These are phyloP conservation scores for Nipponia nippon DNA, from an alignment of 2,113 vertebrate species.

Conservation along the genomic window DNA sequence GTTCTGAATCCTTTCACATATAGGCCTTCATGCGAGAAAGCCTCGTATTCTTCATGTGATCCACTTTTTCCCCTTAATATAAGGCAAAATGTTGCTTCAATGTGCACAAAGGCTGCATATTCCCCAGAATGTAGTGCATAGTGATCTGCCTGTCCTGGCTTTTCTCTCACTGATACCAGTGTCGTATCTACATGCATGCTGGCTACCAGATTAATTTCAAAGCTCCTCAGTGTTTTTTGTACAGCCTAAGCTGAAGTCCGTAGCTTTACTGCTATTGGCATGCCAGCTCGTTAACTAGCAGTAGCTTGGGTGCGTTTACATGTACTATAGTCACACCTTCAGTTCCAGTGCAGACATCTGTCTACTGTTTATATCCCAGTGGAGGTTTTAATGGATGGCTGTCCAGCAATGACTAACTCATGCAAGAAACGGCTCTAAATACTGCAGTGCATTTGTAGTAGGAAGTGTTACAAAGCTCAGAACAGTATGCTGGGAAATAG, in stretches of 20 bases:
- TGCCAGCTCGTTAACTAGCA: background rate
- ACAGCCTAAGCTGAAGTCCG: background rate
- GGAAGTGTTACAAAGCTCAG: background rate
- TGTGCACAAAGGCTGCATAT: background rate
- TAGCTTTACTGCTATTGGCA: background rate
- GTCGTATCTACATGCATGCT: fast-evolving
- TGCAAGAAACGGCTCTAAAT: background rate
- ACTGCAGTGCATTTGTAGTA: background rate
- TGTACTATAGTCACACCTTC: background rate
- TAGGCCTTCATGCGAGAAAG: background rate
- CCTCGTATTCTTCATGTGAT: fast-evolving
- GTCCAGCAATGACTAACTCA: background rate
- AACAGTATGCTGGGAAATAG: background rate
- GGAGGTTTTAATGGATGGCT: background rate
- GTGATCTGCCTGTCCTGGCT: fast-evolving
- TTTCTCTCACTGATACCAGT: fast-evolving
- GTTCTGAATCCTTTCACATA: background rate
- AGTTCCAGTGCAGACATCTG: background rate
- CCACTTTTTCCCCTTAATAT: background rate
- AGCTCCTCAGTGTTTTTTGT: background rate
- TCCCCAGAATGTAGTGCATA: background rate
- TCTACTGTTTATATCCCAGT: background rate
- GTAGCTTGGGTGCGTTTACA: background rate
- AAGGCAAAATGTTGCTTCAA: background rate
- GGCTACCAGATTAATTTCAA: background rate